A percentile compares a stretch with the other conserved stretches of the same genome.
Evolutionary conservation across 2,888 invertebrate species (phyloP).

Genomic region (Hipparchia semele): DNA sequence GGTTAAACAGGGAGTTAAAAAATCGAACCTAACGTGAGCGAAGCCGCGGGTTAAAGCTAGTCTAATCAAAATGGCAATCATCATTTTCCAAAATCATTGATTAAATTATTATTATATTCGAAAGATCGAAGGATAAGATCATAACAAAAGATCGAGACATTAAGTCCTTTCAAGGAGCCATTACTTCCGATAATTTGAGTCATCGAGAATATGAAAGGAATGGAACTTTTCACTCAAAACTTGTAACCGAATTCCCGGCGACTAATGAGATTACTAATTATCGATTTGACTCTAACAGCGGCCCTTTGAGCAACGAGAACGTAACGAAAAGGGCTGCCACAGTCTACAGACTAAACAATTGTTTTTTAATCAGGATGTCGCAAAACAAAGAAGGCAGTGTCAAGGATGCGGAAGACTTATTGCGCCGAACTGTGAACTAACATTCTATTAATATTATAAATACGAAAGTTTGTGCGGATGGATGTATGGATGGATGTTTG

Average conservation of each 20-base stretch:
- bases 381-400: background rate
- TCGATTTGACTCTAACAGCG: slow-evolving; percentile 44
- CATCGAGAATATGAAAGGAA: slow-evolving; percentile 39
- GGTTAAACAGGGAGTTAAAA: too few relatives aligned
- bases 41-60: too few relatives aligned
- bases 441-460: too few relatives aligned
- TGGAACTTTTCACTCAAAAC: slow-evolving; percentile 49
- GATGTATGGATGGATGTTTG: too few relatives aligned
- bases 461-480: too few relatives aligned
- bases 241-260: slow-evolving; percentile 41
- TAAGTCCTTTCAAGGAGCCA: slow-evolving; percentile 43
- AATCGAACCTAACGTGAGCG: too few relatives aligned
- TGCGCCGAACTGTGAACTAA: too few relatives aligned
- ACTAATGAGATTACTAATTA: slow-evolving; percentile 51
- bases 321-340: slow-evolving; percentile 25
- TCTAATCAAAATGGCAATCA: background rate
- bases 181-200: slow-evolving; percentile 38
- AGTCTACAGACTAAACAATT: background rate
- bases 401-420: too few relatives aligned
- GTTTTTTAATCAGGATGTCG: background rate
- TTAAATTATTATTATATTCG: background rate
- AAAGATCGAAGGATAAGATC: background rate
- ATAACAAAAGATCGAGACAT: slow-evolving; percentile 32
- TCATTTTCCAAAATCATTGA: slow-evolving; percentile 4
- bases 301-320: slow-evolving; percentile 43